Evolutionary conservation across 2,888 invertebrate genomes (phyloP).

Genomic region (Neocrepidodera transversa): DNA sequence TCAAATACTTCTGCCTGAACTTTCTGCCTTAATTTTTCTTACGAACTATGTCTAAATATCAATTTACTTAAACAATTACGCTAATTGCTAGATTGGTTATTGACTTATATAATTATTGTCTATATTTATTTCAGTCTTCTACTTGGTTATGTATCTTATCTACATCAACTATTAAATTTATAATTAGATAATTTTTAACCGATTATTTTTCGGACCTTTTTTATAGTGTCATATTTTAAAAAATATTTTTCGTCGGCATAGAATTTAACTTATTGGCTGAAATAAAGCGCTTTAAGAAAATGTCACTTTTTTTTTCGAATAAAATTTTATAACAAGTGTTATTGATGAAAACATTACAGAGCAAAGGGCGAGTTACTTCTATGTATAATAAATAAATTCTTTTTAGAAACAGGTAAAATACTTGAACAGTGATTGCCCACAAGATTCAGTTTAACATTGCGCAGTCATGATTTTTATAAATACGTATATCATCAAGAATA

Average conservation of each 20-base stretch:
- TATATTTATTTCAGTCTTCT: slow-evolving; percentile 35
- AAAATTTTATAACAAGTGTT: background rate
- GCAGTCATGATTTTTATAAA: slow-evolving; percentile 33
- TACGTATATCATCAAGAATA: slow-evolving; percentile 15
- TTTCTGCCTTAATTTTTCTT: slow-evolving; percentile 18
- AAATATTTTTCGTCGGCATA: too few relatives aligned
- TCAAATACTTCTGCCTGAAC: background rate
- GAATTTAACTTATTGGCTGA: too few relatives aligned
- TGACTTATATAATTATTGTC: slow-evolving; percentile 35
- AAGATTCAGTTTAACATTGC: slow-evolving; percentile 41
- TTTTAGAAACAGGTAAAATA: slow-evolving; percentile 45
- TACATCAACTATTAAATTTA: background rate
- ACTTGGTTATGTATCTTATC: slow-evolving; percentile 17
- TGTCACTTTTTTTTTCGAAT: background rate
- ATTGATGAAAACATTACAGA: slow-evolving; percentile 27
- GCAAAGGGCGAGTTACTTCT: slow-evolving; percentile 19
- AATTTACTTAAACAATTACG: slow-evolving; percentile 23
- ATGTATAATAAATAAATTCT: slow-evolving; percentile 39
- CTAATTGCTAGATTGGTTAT: slow-evolving; percentile 28
- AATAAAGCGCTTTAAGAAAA: too few relatives aligned
- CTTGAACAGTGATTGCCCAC: slow-evolving; percentile 51
- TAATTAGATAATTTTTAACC: background rate
- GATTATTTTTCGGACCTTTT: too few relatives aligned
- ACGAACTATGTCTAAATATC: slow-evolving; percentile 18
- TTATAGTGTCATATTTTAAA: too few relatives aligned